These are phyloP conservation scores for Zaprionus inermis DNA, from an alignment of 1,140 invertebrate genomes.

Conservation along the genomic window DNA sequence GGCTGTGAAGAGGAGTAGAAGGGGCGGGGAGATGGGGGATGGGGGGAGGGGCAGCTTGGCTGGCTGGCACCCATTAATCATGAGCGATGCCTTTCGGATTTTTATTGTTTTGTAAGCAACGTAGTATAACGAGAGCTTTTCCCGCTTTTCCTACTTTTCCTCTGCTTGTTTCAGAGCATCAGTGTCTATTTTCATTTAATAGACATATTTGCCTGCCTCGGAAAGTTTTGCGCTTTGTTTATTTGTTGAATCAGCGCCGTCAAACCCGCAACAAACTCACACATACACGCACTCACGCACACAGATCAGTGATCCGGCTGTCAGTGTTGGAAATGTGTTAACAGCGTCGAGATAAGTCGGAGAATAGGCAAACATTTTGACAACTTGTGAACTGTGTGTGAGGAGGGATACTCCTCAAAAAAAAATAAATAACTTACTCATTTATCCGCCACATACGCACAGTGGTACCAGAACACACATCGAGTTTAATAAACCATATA, in stretches of 20 bases:
- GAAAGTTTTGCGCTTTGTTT: constrained; percentile 68
- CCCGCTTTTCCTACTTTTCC: constrained; percentile 12
- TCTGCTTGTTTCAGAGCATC: constrained; percentile 8
- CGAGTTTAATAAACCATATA: constrained; percentile 66
- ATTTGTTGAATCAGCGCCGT: constrained; percentile 79
- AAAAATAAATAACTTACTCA: neutral
- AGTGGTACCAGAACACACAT: constrained; percentile 35
- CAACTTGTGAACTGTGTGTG: constrained; percentile 77
- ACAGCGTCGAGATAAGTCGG: constrained; percentile 64
- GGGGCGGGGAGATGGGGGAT: neutral
- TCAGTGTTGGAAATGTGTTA: constrained; percentile 69
- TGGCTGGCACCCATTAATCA: constrained; percentile 78
- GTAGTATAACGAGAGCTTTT: constrained; percentile 30
- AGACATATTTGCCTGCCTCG: constrained; percentile 62
- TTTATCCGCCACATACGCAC: constrained; percentile 20
- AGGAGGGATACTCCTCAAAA: constrained; percentile 12
- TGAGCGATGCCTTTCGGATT: constrained; percentile 46
- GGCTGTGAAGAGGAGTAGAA: too few relatives aligned
- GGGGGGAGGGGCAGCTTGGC: constrained; percentile 49
- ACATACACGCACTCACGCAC: neutral
- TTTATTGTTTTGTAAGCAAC: constrained; percentile 72
- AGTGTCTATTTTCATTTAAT: constrained; percentile 77
- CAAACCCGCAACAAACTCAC: constrained; percentile 56
- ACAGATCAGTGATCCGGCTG: constrained; percentile 16
- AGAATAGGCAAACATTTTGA: constrained; percentile 74